Evolutionary conservation across 1,140 invertebrate genomes (phyloP).

Genomic region (Rhagoletis pomonella): DNA sequence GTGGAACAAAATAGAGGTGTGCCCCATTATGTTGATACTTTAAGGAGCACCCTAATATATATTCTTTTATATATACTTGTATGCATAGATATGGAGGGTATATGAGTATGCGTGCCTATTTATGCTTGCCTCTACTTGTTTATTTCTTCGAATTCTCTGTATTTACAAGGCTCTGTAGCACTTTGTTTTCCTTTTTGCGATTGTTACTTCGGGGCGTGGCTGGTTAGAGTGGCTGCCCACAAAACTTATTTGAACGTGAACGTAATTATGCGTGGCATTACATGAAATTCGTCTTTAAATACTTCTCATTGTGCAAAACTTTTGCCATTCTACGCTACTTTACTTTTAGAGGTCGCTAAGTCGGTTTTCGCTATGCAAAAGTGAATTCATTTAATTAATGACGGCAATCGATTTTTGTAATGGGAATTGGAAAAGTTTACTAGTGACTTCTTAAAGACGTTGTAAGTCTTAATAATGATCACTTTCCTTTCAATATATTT

Average conservation of each 20-base stretch:
- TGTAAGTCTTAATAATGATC: neutral
- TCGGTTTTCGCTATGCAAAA: neutral
- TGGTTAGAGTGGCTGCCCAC: neutral
- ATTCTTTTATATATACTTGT: too few species aligned
- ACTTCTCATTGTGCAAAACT: neutral
- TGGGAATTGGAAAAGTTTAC: neutral
- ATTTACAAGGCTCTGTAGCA: neutral
- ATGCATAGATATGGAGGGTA: too few species aligned
- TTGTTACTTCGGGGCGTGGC: neutral
- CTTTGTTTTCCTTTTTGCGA: neutral
- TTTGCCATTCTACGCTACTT: neutral
- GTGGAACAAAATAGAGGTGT: neutral
- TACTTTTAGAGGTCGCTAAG: neutral
- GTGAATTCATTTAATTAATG: constrained; percentile 8
- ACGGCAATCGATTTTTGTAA: constrained; percentile 20
- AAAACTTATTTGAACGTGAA: constrained; percentile 13
- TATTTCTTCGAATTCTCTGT: neutral
- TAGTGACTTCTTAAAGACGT: neutral
- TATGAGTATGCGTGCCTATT: neutral
- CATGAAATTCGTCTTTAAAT: constrained; percentile 38
- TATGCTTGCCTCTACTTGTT: neutral
- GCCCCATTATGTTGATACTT: too few species aligned
- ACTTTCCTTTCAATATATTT: too few species aligned
- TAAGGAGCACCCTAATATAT: too few species aligned
- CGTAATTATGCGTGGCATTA: constrained; percentile 37